Evolutionary conservation across 2,113 vertebrate genomes (phyloP).

Genomic region (Thryonomys swinderianus): DNA sequence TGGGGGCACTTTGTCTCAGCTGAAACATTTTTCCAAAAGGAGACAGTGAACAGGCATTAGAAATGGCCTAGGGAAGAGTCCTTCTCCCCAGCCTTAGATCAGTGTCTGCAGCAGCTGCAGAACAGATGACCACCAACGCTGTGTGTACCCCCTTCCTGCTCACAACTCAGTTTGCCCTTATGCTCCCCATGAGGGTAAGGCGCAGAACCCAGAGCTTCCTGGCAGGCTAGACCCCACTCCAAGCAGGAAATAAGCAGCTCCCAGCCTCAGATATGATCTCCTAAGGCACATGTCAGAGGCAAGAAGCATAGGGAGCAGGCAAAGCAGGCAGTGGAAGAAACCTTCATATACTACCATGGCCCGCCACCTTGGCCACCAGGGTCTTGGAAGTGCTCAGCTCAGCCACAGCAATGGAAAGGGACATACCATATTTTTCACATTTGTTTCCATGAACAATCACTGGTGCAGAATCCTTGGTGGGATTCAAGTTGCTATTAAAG

Average conservation of each 20-base stretch:
- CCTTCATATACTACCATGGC: accelerated
- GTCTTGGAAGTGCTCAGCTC: neutral
- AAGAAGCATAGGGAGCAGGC: accelerated
- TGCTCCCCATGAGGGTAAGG: too few relatives aligned
- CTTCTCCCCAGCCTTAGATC: accelerated
- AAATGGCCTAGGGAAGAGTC: neutral
- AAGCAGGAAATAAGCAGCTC: neutral
- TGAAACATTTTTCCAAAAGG: constrained; percentile 62
- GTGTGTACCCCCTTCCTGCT: neutral
- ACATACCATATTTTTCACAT: constrained; percentile 85
- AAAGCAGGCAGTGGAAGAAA: neutral
- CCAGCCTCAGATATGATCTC: accelerated
- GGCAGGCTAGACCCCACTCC: accelerated
- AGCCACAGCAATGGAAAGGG: neutral
- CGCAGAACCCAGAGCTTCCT: neutral
- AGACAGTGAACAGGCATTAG: neutral
- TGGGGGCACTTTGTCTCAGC: constrained; percentile 84
- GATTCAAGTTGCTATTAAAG: constrained; percentile 78
- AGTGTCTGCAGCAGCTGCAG: accelerated
- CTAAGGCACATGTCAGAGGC: accelerated
- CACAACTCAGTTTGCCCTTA: accelerated
- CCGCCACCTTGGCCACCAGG: neutral
- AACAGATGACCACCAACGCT: accelerated
- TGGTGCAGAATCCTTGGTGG: constrained; percentile 74
- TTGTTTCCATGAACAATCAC: constrained; percentile 81